Evolutionary conservation across 2,113 vertebrate species (phyloP), one percentile per base, ranked within the genome.

Genomic region (Gasterosteus aculeatus): DNA sequence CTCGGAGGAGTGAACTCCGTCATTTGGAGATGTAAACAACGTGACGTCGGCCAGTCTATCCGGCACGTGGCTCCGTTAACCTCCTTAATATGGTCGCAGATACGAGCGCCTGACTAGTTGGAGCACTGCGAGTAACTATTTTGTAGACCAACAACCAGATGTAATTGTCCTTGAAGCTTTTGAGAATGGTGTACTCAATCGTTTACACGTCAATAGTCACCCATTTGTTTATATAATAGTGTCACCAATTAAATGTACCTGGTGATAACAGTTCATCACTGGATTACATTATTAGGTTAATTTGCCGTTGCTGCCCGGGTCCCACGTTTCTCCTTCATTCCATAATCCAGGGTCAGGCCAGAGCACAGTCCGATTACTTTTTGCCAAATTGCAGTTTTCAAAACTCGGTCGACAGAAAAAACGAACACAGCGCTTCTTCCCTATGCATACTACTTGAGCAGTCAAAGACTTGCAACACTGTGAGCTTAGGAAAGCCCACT

Each of bases 11-110:
- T 69, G 67, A 79, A 33, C 44, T 77, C 71, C 29, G 29, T 74
- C 72, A 64, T 78, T 61, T 87, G 42, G 78, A 75, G 84, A 92
- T 90, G 91, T 94, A 93, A 94, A 94, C 93, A 94, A 79, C 78
- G 81, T 92, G 92, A 93, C 91, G 89, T 94, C 46, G 75, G 11
- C 58, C 49, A 2, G 81, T 73, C 47, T 69, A 72, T 67, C 58
- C 58, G 73, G 76, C 90, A 91, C 88, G 85, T 92, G 90, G 77
- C 35, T 72, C 18, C 12, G 49, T 64, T 80, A 75, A 72, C 53
- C 68, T 29, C 35, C 47, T 71, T 73, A 57, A 72, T 69, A 62
- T 61, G 57, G 72, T 74, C 18, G 11, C 10, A 26, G 38, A 57
- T 19, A 74, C n/a, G 26, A 64, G 22, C 10, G 33, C 19, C 6